Percentiles rank a stretch among this genome's conserved stretches.
Conservation (phyloP, 2,113 vertebrate genomes). For the Bettongia penicillata region DNA sequence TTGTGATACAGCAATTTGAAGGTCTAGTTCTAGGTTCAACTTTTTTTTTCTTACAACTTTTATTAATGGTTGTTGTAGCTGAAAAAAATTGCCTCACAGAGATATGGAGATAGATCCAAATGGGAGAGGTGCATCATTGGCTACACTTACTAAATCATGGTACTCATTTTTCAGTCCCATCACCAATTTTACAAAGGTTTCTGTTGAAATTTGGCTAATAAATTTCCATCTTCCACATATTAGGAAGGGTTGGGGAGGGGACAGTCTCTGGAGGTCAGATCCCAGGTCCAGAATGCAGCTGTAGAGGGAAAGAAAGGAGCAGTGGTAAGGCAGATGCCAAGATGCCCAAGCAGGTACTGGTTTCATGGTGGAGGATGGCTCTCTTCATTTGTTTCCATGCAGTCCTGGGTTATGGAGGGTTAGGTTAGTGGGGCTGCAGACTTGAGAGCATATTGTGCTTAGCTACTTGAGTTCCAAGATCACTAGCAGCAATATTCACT, state of each 20-base stretch:
- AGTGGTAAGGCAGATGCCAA: neutral
- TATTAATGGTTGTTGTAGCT: neutral
- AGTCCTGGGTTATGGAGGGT: neutral
- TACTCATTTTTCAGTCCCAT: neutral
- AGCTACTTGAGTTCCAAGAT: neutral
- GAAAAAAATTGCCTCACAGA: neutral
- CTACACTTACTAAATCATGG: neutral
- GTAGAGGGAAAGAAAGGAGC: neutral
- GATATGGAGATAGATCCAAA: neutral
- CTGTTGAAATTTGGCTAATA: neutral
- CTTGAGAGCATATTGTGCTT: neutral
- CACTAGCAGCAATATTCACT: neutral
- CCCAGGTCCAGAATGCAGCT: neutral
- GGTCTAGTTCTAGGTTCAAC: neutral
- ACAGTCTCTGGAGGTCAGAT: neutral
- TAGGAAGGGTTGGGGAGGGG: neutral
- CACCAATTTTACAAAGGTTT: neutral
- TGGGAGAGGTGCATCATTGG: neutral
- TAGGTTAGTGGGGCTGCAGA: neutral
- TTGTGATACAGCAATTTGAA: neutral
- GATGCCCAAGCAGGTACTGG: neutral
- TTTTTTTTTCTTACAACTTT: neutral
- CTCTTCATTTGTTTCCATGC: neutral
- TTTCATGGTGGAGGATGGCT: neutral
- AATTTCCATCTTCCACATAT: neutral